Conservation (phyloP, 30 jellyfish, hydroid and myxozoan genomes). For the Phacellophora camtschatica region DNA sequence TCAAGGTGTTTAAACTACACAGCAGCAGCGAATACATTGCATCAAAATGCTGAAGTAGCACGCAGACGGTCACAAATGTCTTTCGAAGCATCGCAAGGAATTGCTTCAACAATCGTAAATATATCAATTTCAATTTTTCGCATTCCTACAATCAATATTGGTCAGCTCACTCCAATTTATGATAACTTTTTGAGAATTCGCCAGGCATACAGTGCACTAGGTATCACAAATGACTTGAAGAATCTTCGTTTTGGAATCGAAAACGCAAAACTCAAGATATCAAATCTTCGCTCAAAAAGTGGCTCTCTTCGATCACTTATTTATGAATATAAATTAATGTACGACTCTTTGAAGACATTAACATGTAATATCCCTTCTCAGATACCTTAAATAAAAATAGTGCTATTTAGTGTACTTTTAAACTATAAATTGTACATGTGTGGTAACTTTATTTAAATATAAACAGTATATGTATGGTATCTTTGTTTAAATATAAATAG, state of each 20-base stretch:
- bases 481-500: too few relatives aligned
- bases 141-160: slow-evolving; percentile 37
- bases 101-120: background rate
- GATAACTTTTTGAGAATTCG: slow-evolving; percentile 31
- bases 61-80: slow-evolving; percentile 20
- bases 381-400: slow-evolving; percentile 10
- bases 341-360: background rate
- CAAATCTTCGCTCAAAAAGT: slow-evolving; percentile 27
- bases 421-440: background rate
- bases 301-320: background rate
- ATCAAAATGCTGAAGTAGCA: background rate
- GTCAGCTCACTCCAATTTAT: slow-evolving; percentile 37
- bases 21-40: slow-evolving; percentile 1
- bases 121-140: background rate
- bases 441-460: too few relatives aligned
- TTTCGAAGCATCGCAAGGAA: slow-evolving; percentile 6
- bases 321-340: slow-evolving; percentile 3
- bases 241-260: slow-evolving; percentile 22
- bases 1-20: slow-evolving; percentile 54
- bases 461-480: too few relatives aligned
- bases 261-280: background rate
- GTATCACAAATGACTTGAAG: slow-evolving; percentile 22
- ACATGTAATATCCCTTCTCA: slow-evolving; percentile 53
- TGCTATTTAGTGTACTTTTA: background rate
- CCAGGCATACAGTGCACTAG: slow-evolving; percentile 42